These are phyloP conservation scores for Enteromius mattozi DNA, from an alignment of 2,797 vertebrate species.

Conservation along the genomic window DNA sequence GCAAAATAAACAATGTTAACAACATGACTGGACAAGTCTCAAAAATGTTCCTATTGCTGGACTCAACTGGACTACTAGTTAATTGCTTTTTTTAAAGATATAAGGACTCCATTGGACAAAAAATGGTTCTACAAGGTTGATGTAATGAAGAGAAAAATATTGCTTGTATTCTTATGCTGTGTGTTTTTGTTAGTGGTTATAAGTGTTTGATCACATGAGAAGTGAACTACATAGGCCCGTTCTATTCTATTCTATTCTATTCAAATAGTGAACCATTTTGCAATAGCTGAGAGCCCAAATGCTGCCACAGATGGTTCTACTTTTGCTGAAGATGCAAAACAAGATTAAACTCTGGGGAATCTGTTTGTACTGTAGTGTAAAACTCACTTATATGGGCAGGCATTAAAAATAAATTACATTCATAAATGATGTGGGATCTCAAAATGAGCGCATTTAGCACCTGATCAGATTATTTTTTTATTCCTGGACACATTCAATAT, in stretches of 20 bases:
- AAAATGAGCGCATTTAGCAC: constrained; percentile 4
- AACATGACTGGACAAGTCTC: constrained; percentile 2
- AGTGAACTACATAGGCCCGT: constrained; percentile 48
- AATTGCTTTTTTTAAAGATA: not conserved
- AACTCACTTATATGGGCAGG: not conserved
- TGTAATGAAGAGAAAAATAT: not conserved
- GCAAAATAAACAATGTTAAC: constrained; percentile 13
- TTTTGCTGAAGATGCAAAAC: constrained; percentile 10
- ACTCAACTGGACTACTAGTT: not conserved
- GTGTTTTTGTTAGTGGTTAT: not conserved
- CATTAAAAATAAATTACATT: not conserved
- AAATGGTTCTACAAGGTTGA: not conserved
- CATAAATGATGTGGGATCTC: not conserved
- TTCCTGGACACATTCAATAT: not conserved
- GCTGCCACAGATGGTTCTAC: constrained; percentile 43
- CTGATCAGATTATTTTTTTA: not conserved
- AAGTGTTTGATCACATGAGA: not conserved
- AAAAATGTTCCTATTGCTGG: not conserved
- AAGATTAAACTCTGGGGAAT: constrained; percentile 15
- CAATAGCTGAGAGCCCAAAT: constrained; percentile 58
- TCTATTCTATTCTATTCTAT: constrained; percentile 63
- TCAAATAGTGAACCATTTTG: constrained; percentile 62
- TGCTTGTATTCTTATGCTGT: constrained; percentile 1
- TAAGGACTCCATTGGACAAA: not conserved
- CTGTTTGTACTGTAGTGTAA: constrained; percentile 20